phyloP scores from a whole-genome alignment of 2,888 invertebrate species.

The Scelioninae gen. 2 region DNA sequence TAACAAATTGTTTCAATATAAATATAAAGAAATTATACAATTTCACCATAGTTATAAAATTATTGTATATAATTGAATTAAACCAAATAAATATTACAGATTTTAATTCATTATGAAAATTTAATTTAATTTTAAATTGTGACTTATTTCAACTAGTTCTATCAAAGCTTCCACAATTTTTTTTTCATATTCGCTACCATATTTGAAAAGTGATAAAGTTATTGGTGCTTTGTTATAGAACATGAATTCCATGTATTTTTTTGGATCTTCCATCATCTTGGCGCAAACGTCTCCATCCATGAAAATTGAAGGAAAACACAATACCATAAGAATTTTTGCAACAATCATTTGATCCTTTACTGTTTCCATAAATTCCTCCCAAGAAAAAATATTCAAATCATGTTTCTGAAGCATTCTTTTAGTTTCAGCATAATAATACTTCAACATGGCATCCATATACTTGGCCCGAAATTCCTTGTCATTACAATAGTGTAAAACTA shows the following conservation, averaged over 20 bases:
- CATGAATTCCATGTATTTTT: constrained; percentile 58
- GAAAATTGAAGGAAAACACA: constrained; percentile 68
- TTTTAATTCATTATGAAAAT: too few relatives aligned
- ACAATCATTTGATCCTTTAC: constrained; percentile 69
- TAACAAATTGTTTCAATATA: too few relatives aligned
- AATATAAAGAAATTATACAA: too few relatives aligned
- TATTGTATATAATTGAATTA: too few relatives aligned
- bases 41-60: too few relatives aligned
- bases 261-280: constrained; percentile 63
- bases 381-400: constrained; percentile 35
- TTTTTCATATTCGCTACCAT: constrained; percentile 62
- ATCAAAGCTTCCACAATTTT: constrained; percentile 65
- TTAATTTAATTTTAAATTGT: constrained; percentile 12
- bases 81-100: too few relatives aligned
- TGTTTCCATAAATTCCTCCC: constrained; percentile 64
- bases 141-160: constrained; percentile 59
- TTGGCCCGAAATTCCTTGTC: constrained; percentile 38
- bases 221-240: constrained; percentile 63
- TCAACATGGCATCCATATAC: constrained; percentile 42
- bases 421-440: constrained; percentile 47
- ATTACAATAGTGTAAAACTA: constrained; percentile 55
- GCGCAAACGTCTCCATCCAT: constrained; percentile 64
- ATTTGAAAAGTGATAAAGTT: constrained; percentile 64
- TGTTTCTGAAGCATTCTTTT: constrained; percentile 48
- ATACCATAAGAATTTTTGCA: constrained; percentile 65